A percentile compares a stretch with the other conserved stretches of the same genome.
These are phyloP conservation scores for Epizoanthus stellaris DNA, from an alignment of 92 coral and sea anemone species.

Conservation along the genomic window DNA sequence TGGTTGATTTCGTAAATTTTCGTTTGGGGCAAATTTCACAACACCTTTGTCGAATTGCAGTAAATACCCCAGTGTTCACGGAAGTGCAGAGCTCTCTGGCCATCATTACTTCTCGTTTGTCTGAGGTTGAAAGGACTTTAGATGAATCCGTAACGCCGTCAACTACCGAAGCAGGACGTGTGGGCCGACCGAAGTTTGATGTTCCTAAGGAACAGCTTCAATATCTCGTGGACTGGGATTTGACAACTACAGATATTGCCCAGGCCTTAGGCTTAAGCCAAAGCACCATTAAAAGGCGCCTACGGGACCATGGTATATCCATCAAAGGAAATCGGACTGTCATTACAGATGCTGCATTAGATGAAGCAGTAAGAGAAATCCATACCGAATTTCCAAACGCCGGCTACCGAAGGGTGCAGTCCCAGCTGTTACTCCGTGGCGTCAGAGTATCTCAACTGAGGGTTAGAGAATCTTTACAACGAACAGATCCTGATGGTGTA, in stretches of 20 bases:
- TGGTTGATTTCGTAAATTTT: constrained; percentile 8
- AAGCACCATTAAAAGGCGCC: constrained; percentile 70
- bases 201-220: constrained; percentile 64
- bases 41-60: constrained; percentile 38
- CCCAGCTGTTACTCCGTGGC: constrained; percentile 6
- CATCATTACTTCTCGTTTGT: constrained; percentile 22
- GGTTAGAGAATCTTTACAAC: constrained; percentile 56
- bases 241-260: constrained; percentile 59
- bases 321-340: constrained; percentile 33
- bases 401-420: constrained; percentile 51
- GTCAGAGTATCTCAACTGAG: constrained; percentile 49
- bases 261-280: constrained; percentile 59
- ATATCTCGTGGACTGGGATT: constrained; percentile 63
- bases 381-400: constrained; percentile 61
- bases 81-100: constrained; percentile 50
- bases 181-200: constrained; percentile 63
- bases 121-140: constrained; percentile 19
- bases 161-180: background rate
- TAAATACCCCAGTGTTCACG: constrained; percentile 13
- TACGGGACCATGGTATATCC: constrained; percentile 65
- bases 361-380: constrained; percentile 34
- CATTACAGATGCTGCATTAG: constrained; percentile 45
- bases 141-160: background rate
- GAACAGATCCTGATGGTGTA: constrained; percentile 59
- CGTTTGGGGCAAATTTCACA: constrained; percentile 44